Conservation (phyloP, 2,797 vertebrate species). For the Cossypha polioptera region DNA sequence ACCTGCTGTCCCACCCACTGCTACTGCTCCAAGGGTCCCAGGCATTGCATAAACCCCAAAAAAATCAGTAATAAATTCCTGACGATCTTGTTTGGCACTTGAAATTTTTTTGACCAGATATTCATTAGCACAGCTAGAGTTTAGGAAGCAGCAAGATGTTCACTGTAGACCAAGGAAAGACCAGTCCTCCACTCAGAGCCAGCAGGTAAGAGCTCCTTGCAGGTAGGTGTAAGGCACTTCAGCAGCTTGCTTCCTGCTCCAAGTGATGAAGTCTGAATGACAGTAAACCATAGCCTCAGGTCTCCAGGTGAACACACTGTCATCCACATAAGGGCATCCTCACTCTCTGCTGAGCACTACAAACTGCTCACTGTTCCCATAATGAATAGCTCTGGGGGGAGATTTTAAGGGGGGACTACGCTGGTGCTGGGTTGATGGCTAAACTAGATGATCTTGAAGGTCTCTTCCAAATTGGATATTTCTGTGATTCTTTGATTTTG, state of each 20-base stretch:
- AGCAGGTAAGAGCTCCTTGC: neutral
- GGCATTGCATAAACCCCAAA: neutral
- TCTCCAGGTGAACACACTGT: neutral
- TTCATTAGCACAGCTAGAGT: neutral
- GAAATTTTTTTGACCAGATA: neutral
- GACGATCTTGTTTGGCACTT: neutral
- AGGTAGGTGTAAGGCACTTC: neutral
- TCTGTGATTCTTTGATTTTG: neutral
- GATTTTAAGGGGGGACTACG: neutral
- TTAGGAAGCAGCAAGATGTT: neutral
- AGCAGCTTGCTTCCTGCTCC: neutral
- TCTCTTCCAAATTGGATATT: neutral
- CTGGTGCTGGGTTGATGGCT: neutral
- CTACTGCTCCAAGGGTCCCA: neutral
- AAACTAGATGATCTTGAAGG: neutral
- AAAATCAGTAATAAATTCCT: neutral
- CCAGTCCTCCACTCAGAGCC: neutral
- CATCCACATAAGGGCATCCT: neutral
- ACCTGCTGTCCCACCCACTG: neutral
- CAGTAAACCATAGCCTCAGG: neutral
- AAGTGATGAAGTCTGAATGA: neutral
- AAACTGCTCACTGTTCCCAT: neutral
- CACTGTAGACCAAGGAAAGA: fast-evolving
- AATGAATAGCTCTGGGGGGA: neutral
- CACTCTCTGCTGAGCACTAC: neutral